phyloP scores from a whole-genome alignment of 2,888 invertebrate genomes.

The Platycnemis pennipes region DNA sequence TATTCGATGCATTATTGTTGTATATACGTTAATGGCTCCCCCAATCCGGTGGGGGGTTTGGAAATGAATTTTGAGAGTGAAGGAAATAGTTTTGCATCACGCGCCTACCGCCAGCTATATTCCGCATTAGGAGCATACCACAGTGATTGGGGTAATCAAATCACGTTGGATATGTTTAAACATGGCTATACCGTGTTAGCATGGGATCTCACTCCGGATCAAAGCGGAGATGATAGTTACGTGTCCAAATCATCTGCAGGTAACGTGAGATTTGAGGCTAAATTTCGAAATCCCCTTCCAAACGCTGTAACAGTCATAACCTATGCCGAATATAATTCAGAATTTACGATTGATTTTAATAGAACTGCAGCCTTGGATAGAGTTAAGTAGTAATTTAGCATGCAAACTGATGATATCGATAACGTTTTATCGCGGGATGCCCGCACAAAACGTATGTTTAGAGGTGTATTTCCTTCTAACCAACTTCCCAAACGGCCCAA shows the following conservation, averaged over 20 bases:
- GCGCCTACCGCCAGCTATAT: background rate
- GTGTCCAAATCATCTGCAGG: background rate
- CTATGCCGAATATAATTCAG: background rate
- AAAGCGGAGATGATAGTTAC: background rate
- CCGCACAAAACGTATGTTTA: background rate
- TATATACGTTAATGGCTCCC: background rate
- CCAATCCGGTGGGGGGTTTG: background rate
- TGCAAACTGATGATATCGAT: background rate
- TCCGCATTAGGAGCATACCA: background rate
- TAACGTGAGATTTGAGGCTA: background rate
- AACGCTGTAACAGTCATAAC: background rate
- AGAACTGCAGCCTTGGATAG: too few species aligned
- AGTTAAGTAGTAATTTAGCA: background rate
- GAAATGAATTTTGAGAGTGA: background rate
- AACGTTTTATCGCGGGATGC: background rate
- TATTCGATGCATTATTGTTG: background rate
- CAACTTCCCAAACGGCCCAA: background rate
- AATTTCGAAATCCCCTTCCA: background rate
- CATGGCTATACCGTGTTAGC: background rate
- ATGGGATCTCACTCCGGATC: background rate
- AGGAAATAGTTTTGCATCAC: background rate
- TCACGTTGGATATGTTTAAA: slow-evolving; percentile 7
- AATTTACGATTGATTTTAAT: background rate
- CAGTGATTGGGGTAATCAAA: background rate
- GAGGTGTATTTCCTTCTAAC: background rate